Base-by-base conservation (phyloP, 2,113 vertebrate species). In the Lophotis ruficrista region DNA sequence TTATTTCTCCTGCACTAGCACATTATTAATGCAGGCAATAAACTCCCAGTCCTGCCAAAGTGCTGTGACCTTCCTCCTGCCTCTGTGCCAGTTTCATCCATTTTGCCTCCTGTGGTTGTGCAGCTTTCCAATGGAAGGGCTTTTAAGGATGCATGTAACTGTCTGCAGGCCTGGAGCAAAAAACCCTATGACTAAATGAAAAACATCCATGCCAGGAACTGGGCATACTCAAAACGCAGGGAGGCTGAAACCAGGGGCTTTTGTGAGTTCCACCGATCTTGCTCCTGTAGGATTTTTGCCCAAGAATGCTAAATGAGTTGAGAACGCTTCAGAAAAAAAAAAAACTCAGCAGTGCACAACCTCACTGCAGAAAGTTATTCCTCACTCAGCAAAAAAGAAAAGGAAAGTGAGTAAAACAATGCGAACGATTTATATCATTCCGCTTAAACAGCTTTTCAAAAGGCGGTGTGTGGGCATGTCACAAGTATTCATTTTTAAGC, bases 381-480 rank as follows among this genome's bases (percentile, higher is more conserved):
- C 72, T 92, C 6, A 3, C 76, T 94, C 94, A 95, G 76, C 78
- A 89, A 80, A 94, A 96, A 75, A 61, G 57, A 27, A 48, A 50
- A 76, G 38, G 41, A 75, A 92, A 90, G 76, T 7, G 27, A 89
- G 60, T 93, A 84, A 93, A 95, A 84, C 89, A 92, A 94, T 78
- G 76, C 7, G 10, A 90, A 75, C 11, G 3, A 94, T 96, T 95
- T 81, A 41, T 73, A 62, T 90, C 21, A 54, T 81, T 94, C 72
- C 51, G 47, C 68, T 89, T 90, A 41, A 86, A 57, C 47, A 89
- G 91, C 47, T 86, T 95, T 89, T 62, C 64, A 58, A 77, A 89
- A 58, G 56, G 76, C 11, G 1, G 72, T 89, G 68, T 68, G 93
- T 94, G 72, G 87, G 86, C 83, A 89, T 6, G 10, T 47, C 66